Percentiles rank a stretch among this genome's conserved stretches.
phyloP scores from a whole-genome alignment of 2,113 vertebrate species.

The Trogon surrucura region DNA sequence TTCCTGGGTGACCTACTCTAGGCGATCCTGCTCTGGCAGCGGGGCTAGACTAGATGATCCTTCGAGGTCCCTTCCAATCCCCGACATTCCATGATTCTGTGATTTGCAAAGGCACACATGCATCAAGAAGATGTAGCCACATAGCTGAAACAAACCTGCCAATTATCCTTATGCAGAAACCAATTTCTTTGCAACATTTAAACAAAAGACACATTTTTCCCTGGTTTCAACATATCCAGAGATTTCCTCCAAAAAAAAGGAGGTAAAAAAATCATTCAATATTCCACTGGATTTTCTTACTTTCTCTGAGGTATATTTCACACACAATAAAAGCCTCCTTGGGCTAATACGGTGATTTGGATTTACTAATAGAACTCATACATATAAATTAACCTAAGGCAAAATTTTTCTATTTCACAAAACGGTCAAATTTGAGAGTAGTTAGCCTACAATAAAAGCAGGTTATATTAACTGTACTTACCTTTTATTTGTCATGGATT shows the following conservation, averaged over 20 bases:
- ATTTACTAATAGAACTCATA: not conserved
- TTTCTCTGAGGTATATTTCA: not conserved
- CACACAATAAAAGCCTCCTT: not conserved
- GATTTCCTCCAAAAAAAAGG: not conserved
- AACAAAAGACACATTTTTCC: not conserved
- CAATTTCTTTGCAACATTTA: not conserved
- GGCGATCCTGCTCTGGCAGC: too few relatives aligned
- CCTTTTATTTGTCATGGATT: not conserved
- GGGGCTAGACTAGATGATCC: too few relatives aligned
- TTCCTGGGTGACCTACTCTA: too few relatives aligned
- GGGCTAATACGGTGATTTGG: not conserved
- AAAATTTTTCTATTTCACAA: not conserved
- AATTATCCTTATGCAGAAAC: not conserved
- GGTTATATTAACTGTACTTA: not conserved
- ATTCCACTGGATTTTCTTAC: not conserved
- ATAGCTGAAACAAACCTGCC: not conserved
- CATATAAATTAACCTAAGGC: not conserved
- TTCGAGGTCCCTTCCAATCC: too few relatives aligned
- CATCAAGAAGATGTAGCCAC: not conserved
- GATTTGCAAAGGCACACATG: not conserved
- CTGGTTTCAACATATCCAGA: not conserved
- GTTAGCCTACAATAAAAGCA: not conserved
- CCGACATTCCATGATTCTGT: too few relatives aligned
- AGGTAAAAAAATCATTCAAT: not conserved
- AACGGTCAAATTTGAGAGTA: not conserved